Conservation (phyloP, 2,797 vertebrate genomes). For the Urophycis tenuis region DNA sequence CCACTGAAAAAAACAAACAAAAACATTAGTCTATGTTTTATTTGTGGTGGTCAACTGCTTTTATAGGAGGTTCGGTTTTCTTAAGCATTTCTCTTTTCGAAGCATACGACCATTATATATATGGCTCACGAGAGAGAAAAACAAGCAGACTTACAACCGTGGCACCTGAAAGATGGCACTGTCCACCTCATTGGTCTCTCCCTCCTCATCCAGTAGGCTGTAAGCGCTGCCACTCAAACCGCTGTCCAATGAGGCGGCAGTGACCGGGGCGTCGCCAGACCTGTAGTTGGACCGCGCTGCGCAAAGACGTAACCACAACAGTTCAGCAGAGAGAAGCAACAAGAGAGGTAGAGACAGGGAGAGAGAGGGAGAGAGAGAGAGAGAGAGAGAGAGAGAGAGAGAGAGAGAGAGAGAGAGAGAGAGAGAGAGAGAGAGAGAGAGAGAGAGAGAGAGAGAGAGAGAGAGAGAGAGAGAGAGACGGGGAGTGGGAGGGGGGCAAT, state of each 20-base stretch:
- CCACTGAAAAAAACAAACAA: slow-evolving; percentile 68
- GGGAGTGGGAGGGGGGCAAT: neutral
- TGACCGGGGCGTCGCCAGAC: slow-evolving; percentile 83
- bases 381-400: neutral
- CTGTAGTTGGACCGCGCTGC: slow-evolving; percentile 83
- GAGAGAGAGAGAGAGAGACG: slow-evolving; percentile 1
- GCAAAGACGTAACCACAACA: slow-evolving; percentile 60
- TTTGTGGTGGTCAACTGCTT: neutral
- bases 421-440: neutral
- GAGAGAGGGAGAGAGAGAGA: neutral
- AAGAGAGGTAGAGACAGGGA: neutral
- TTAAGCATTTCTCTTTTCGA: neutral
- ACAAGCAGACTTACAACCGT: slow-evolving; percentile 80
- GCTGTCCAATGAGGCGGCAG: slow-evolving; percentile 87
- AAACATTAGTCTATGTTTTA: neutral
- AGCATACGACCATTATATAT: neutral
- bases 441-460: neutral
- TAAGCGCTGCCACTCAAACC: slow-evolving; percentile 89
- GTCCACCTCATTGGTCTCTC: slow-evolving; percentile 81
- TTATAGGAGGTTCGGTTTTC: no score
- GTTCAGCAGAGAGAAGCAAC: slow-evolving; percentile 26
- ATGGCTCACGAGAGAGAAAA: neutral
- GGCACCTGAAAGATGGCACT: slow-evolving; percentile 90
- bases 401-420: neutral
- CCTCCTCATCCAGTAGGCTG: slow-evolving; percentile 86